Evolutionary conservation across 2,113 vertebrate genomes (phyloP), one percentile per base, ranked within the genome.

Genomic region (Microtus pennsylvanicus): DNA sequence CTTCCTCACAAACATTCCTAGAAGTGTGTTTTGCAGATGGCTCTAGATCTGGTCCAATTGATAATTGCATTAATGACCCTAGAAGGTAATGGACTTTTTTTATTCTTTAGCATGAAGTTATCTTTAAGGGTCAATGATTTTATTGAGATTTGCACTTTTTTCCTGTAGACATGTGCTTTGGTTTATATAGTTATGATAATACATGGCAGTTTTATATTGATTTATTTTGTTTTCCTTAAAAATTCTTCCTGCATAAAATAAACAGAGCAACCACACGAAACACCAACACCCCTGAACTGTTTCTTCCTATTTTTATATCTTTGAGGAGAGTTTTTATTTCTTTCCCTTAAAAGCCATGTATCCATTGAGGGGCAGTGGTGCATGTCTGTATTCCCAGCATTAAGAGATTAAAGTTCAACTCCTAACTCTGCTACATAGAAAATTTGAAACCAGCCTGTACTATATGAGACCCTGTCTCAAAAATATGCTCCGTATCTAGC

Each of bases 151-250:
- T 26, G 70, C 4, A 81, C 77, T 92, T 65, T 16, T 90, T 14
- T 9, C 82, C 11, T 81, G 7, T 65, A 61, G 30, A 63, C 12
- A 55, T 52, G 22, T 16, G 61, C 35, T 96, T 94, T 80, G 58
- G 9, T 83, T 90, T 90, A 81, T 58, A 76, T 72, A 21, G 72
- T 50, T 50, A 69, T 69, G 65, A 50, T 28, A 67, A 17, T 69
- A 78, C 4, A 24, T 91, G 12, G 14, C 22, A 24, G 7, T 33
- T 75, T 30, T 75, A 35, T 80, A 11, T 50, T 93, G 24, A 5
- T 82, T 87, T 72, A 33, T 72, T 87, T 81, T 76, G 22, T 88
- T 94, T 94, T 89, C 21, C 21, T 80, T 52, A 74, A 78, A 47
- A 69, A 28, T 35, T 89, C 5, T 61, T 77, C 7, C 90, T 90